Evolutionary conservation across 2,888 invertebrate genomes (phyloP).

Genomic region (Hydropsyche betteni): DNA sequence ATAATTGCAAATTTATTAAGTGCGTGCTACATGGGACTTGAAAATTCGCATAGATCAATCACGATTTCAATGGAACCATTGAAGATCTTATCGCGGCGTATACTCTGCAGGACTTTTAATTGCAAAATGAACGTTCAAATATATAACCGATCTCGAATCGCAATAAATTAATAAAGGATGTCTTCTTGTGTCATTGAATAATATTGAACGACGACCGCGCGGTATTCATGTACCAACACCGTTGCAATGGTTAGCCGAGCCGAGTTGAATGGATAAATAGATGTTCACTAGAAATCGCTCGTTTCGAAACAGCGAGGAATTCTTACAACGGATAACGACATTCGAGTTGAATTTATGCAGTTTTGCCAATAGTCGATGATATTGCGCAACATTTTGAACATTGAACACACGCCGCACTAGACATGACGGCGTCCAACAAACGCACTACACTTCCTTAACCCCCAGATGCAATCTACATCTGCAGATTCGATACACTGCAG

Average conservation of each 20-base stretch:
- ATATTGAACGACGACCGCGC: no score
- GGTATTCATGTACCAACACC: no score
- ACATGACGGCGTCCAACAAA: neutral
- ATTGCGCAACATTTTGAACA: conserved; percentile 16
- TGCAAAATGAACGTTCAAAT: no score
- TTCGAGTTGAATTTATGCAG: conserved; percentile 14
- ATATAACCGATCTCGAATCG: no score
- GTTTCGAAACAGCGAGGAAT: conserved; percentile 6
- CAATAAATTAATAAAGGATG: no score
- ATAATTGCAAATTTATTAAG: conserved; percentile 5
- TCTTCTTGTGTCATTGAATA: no score
- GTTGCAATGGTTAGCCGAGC: neutral
- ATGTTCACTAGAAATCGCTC: conserved; percentile 10
- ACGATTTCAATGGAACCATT: no score
- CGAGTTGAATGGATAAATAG: conserved; percentile 4
- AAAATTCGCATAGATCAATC: no score
- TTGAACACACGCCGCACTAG: neutral
- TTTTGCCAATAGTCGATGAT: conserved; percentile 5
- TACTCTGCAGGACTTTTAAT: no score
- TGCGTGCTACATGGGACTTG: neutral
- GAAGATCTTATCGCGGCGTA: no score
- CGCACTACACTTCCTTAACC: neutral
- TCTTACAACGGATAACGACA: conserved; percentile 21
- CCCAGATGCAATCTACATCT: neutral
- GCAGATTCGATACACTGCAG: neutral